phyloP scores from a whole-genome alignment of 2,113 vertebrate genomes.

The Aptenodytes patagonicus region DNA sequence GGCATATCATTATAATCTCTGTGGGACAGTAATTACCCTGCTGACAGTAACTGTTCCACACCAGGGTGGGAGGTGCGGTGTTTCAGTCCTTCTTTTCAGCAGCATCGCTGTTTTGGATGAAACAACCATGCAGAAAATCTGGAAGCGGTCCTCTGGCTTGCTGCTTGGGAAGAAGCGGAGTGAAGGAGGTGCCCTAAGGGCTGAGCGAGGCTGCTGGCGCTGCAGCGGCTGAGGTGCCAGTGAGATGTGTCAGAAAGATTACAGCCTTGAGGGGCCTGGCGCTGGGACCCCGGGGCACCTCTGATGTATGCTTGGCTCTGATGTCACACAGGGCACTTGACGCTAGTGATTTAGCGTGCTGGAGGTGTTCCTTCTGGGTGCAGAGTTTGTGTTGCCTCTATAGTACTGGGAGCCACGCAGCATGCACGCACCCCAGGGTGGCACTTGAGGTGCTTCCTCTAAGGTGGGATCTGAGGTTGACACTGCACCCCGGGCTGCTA shows the following conservation, averaged over 20 bases:
- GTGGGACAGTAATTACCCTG: neutral
- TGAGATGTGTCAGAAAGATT: neutral
- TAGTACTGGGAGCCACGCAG: accelerated
- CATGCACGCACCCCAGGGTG: neutral
- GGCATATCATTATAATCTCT: neutral
- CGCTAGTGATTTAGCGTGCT: neutral
- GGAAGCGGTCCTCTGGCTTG: neutral
- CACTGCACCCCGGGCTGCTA: neutral
- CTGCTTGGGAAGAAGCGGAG: neutral
- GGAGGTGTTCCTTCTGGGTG: neutral
- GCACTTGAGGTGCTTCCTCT: neutral
- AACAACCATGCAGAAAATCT: neutral
- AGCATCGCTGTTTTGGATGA: neutral
- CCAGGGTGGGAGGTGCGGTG: neutral
- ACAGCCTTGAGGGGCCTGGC: neutral
- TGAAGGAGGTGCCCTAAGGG: neutral
- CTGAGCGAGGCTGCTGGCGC: neutral
- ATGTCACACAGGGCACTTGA: accelerated
- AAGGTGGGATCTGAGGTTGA: neutral
- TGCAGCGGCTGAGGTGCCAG: neutral
- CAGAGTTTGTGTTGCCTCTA: neutral
- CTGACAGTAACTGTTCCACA: neutral
- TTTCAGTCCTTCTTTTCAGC: neutral
- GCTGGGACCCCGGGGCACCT: neutral
- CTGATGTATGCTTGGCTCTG: neutral